Conservation (phyloP, 2,888 invertebrate species). For the Eilema caniola region DNA sequence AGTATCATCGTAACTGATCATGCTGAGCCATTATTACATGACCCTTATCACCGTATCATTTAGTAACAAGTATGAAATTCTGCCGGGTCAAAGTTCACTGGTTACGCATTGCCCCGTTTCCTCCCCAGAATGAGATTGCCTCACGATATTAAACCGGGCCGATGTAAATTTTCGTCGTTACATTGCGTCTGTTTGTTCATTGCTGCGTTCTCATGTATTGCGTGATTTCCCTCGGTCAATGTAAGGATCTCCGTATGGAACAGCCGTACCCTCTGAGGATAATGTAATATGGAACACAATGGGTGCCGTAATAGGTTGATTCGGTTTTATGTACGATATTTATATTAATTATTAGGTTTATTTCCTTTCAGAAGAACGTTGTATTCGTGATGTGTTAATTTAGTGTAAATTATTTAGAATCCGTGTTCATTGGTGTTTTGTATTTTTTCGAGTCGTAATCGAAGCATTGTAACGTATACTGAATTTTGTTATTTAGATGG, state of each 20-base stretch:
- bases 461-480: constrained; percentile 17
- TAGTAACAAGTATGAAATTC: constrained; percentile 50
- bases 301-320: constrained; percentile 51
- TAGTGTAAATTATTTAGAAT: constrained; percentile 33
- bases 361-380: constrained; percentile 28
- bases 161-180: constrained; percentile 84
- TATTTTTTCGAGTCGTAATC: constrained; percentile 25
- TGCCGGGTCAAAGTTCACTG: constrained; percentile 63
- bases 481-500: neutral
- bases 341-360: constrained; percentile 51
- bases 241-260: constrained; percentile 58
- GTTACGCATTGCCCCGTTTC: constrained; percentile 70
- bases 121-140: constrained; percentile 82
- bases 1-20: constrained; percentile 76
- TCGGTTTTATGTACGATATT: constrained; percentile 57
- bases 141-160: constrained; percentile 83
- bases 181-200: constrained; percentile 73
- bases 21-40: constrained; percentile 61
- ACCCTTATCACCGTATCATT: constrained; percentile 52
- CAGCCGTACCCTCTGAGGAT: constrained; percentile 50
- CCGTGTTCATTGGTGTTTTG: constrained; percentile 21
- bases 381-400: constrained; percentile 42
- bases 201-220: constrained; percentile 59
- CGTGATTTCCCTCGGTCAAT: constrained; percentile 73
- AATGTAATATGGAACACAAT: constrained; percentile 55